These are phyloP conservation scores for Sycophila sp. DNA, from an alignment of 1,140 invertebrate species.

Conservation along the genomic window DNA sequence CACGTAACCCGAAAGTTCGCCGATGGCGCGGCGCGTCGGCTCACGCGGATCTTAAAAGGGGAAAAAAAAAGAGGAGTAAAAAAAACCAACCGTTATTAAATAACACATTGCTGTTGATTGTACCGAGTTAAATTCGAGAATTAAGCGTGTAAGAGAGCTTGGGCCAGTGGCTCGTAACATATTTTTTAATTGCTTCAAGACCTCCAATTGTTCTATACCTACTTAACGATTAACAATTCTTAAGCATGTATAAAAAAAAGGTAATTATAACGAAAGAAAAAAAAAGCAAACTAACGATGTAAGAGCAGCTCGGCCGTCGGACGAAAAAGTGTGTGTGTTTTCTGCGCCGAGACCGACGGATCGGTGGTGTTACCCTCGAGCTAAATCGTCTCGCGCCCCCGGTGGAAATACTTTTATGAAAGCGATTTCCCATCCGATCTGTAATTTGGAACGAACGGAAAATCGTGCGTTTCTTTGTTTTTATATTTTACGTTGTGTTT, in stretches of 20 bases:
- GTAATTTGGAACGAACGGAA: background rate
- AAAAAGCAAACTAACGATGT: conserved; percentile 7
- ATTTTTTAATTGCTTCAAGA: conserved; percentile 63
- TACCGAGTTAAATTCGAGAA: conserved; percentile 50
- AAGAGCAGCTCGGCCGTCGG: conserved; percentile 43
- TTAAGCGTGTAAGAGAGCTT: conserved; percentile 60
- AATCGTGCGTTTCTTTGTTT: background rate
- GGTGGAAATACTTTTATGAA: conserved; percentile 23
- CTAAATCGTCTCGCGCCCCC: conserved; percentile 37
- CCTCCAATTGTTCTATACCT: conserved; percentile 53
- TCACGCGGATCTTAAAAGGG: background rate
- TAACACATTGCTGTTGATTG: conserved; percentile 55
- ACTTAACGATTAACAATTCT: conserved; percentile 50
- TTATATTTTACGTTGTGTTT: background rate
- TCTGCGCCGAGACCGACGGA: conserved; percentile 23
- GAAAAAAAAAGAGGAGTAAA: background rate
- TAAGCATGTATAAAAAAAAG: conserved; percentile 42
- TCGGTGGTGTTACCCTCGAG: conserved; percentile 43
- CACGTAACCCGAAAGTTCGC: no score
- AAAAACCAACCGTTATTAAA: conserved; percentile 3
- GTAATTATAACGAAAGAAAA: conserved; percentile 24
- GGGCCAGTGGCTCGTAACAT: conserved; percentile 56
- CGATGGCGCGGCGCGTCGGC: background rate
- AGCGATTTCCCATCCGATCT: background rate
- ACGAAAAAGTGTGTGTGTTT: conserved; percentile 49